A percentile compares a stretch with the other conserved stretches of the same genome.
Conservation (phyloP, 2,797 vertebrate genomes). For the Taenioides sp. region DNA sequence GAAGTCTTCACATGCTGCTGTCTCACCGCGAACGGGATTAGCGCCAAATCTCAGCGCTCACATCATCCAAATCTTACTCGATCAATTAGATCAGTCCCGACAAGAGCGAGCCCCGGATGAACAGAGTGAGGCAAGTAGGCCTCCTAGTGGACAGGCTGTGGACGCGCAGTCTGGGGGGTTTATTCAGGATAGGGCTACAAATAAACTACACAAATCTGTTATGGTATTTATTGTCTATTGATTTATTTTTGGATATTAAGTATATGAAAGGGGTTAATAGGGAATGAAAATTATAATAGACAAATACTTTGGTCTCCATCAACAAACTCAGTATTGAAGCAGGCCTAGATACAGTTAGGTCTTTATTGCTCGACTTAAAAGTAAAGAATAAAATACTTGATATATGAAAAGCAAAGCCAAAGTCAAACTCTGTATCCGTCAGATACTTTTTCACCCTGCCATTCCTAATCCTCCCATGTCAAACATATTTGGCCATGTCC, state of each 20-base stretch:
- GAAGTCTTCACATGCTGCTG: slow-evolving; percentile 46
- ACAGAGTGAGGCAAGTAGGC: slow-evolving; percentile 61
- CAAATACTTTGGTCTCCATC: background rate
- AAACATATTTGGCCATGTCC: slow-evolving; percentile 31
- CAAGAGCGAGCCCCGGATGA: background rate
- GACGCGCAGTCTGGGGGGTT: slow-evolving; percentile 27
- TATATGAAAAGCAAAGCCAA: background rate
- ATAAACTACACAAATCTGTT: too few species aligned
- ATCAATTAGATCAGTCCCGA: slow-evolving; percentile 54
- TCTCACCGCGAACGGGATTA: slow-evolving; percentile 57
- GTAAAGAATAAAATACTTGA: background rate
- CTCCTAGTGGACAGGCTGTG: slow-evolving; percentile 64
- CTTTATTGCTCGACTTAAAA: background rate
- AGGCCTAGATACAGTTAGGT: background rate
- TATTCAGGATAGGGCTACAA: too few species aligned
- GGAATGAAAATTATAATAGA: background rate
- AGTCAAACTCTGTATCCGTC: background rate
- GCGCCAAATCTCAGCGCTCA: slow-evolving; percentile 47
- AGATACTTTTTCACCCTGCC: background rate
- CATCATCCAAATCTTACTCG: slow-evolving; percentile 60
- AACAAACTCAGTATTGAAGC: too few species aligned
- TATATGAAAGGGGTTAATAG: background rate
- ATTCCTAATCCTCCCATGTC: slow-evolving; percentile 9
- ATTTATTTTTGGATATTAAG: too few species aligned
- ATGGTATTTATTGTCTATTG: too few species aligned